Evolutionary conservation across 1,140 invertebrate species (phyloP).

Genomic region (Scaptomyza hsui): DNA sequence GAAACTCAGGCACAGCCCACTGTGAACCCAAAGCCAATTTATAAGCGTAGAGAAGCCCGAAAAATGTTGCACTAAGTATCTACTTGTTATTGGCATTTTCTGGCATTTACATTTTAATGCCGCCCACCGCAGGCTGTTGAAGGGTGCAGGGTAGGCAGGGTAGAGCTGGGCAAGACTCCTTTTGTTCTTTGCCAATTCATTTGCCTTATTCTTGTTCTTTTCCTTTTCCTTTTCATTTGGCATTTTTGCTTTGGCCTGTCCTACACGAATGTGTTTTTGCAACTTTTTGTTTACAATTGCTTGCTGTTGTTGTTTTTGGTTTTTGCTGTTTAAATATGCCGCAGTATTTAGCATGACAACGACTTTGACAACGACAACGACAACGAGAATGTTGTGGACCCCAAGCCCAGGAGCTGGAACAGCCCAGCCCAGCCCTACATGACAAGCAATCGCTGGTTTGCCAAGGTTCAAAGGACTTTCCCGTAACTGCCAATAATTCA

Average conservation of each 20-base stretch:
- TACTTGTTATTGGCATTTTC: constrained; percentile 67
- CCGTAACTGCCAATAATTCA: constrained; percentile 70
- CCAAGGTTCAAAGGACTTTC: constrained; percentile 66
- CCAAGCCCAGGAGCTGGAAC: background rate
- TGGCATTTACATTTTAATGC: constrained; percentile 74
- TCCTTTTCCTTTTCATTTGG: constrained; percentile 23
- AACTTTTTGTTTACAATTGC: constrained; percentile 58
- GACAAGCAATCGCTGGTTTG: constrained; percentile 21
- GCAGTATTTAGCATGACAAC: constrained; percentile 80
- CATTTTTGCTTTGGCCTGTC: constrained; percentile 29
- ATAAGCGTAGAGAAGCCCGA: constrained; percentile 5
- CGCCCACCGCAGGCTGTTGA: constrained; percentile 26
- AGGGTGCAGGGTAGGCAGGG: background rate
- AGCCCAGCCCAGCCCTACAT: constrained; percentile 2
- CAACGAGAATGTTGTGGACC: constrained; percentile 22
- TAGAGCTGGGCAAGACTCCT: background rate
- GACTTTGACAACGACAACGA: constrained; percentile 59
- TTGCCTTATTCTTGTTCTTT: constrained; percentile 39
- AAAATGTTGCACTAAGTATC: constrained; percentile 45
- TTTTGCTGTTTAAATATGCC: constrained; percentile 72
- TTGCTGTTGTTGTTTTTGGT: constrained; percentile 52
- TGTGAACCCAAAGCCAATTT: background rate
- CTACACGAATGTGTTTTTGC: constrained; percentile 34
- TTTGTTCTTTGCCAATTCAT: constrained; percentile 63
- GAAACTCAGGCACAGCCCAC: background rate